phyloP scores from a whole-genome alignment of 2,113 vertebrate species.

The Agelaius tricolor region DNA sequence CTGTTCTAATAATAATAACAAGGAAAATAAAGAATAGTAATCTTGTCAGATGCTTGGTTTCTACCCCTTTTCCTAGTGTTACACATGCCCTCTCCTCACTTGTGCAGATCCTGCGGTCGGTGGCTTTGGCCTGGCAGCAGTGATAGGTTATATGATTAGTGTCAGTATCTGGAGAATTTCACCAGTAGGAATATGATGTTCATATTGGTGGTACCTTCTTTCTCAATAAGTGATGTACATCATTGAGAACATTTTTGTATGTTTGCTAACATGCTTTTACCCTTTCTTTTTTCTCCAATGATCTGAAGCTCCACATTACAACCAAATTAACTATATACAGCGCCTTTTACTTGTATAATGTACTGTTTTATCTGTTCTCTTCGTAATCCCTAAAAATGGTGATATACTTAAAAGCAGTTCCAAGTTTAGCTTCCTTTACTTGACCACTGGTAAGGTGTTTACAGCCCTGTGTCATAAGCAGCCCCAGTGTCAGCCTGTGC shows the following conservation, averaged over 20 bases:
- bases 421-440: background rate
- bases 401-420: background rate
- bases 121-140: background rate
- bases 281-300: background rate
- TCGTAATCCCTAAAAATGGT: background rate
- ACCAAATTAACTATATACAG: background rate
- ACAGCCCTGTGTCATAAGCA: background rate
- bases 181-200: background rate
- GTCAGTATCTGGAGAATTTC: background rate
- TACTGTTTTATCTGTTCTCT: background rate
- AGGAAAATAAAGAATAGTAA: background rate
- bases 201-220: background rate
- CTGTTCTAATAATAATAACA: background rate
- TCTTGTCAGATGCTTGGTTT: background rate
- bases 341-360: background rate
- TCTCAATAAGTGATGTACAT: fast-evolving
- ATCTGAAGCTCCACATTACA: background rate
- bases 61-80: background rate
- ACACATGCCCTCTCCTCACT: background rate
- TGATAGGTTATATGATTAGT: background rate
- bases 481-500: background rate
- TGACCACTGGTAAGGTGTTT: background rate
- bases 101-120: background rate
- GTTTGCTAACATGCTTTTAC: background rate
- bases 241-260: background rate